These are phyloP conservation scores for Boloria selene DNA, from an alignment of 2,888 invertebrate genomes.

Conservation along the genomic window DNA sequence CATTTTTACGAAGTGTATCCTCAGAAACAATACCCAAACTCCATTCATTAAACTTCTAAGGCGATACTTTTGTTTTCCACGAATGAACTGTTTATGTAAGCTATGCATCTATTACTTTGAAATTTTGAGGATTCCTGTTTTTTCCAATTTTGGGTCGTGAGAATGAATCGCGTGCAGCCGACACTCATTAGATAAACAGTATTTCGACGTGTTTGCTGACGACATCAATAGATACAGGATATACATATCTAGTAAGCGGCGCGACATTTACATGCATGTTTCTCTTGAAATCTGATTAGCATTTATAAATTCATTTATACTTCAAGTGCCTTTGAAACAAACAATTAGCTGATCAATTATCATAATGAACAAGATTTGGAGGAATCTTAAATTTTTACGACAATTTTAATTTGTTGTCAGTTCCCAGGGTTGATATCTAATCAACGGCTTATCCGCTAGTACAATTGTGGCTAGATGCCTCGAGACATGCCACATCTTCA, in stretches of 20 bases:
- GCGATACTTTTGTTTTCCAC: constrained; percentile 50
- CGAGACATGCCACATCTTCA: constrained; percentile 53
- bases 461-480: constrained; percentile 63
- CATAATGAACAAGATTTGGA: neutral
- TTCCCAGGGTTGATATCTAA: constrained; percentile 79
- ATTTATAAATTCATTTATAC: neutral
- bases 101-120: constrained; percentile 76
- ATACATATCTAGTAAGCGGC: constrained; percentile 36
- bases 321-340: neutral
- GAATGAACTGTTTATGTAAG: constrained; percentile 74
- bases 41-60: constrained; percentile 49
- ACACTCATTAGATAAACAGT: constrained; percentile 74
- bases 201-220: constrained; percentile 61
- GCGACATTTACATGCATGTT: constrained; percentile 29
- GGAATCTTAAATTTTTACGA: constrained; percentile 51
- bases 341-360: neutral
- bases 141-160: constrained; percentile 70
- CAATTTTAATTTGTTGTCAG: constrained; percentile 66
- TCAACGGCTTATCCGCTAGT: constrained; percentile 71
- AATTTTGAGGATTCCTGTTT: constrained; percentile 67
- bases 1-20: too few species aligned
- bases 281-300: constrained; percentile 3
- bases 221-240: constrained; percentile 39
- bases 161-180: constrained; percentile 70
- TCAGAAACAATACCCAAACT: constrained; percentile 5